Evolutionary conservation across 2,113 vertebrate species (phyloP), one percentile per base, ranked within the genome.

Genomic region (Cichladusa arquata): DNA sequence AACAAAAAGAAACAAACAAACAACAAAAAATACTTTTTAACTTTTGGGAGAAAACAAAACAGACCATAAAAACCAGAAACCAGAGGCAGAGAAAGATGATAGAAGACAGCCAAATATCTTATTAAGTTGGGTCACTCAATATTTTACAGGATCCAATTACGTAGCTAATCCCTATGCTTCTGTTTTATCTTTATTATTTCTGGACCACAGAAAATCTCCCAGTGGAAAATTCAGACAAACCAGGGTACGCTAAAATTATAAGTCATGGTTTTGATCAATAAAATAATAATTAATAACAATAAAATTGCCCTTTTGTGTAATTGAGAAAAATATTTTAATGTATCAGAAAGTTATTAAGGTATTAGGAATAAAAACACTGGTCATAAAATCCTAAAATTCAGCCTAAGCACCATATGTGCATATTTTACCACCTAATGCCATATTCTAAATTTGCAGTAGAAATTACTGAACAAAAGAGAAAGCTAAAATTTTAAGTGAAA

Each of bases 401-500:
- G 44, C 19, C 51, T n/a, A 79, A 54, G 67, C 19, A 88, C 48
- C 40, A 31, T 40, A 88, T 34, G 18, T 57, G 14, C 48, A 44
- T 22, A 71, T 15, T 23, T 3, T n/a, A 44, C 33, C 56, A 92
- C 36, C 19, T 58, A 82, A 47, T 31, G 25, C 17, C 25, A 47
- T 64, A 20, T 40, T 94, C 19, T 91, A 67, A 38, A 91, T 88
- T 95, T 86, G 34, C 34, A 80, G 14, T 13, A 28, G 42, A 65
- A 96, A 91, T 70, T 80, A 86, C 80, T 53, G 71, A 92, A 76
- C 57, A 83, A 80, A 72, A 95, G 77, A 81, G 44, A 85, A 95
- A 93, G 60, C 19, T 40, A 78, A 93, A 69, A 71, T 51, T 54
- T 81, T 86, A 86, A 89, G 34, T 6, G 11, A 94, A 94, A 91